These are phyloP conservation scores for Todus mexicanus DNA, from an alignment of 2,797 vertebrate species.

Conservation along the genomic window DNA sequence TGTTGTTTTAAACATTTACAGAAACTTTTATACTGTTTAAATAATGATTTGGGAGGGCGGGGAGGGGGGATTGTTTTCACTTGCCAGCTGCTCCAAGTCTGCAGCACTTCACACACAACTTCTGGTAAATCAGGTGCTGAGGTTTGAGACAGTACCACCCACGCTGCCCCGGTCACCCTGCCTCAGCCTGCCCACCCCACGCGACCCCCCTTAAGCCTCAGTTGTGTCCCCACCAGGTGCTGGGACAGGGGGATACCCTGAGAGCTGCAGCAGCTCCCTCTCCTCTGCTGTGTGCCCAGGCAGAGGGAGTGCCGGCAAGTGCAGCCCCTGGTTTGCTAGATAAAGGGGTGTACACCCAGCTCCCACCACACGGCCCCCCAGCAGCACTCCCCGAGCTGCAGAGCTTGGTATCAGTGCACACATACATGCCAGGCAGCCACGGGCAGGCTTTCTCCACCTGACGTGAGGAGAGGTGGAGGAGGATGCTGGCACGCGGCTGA, in stretches of 20 bases:
- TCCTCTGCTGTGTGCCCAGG: background rate
- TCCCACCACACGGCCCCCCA: background rate
- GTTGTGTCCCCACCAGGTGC: background rate
- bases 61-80: background rate
- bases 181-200: background rate
- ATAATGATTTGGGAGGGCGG: background rate
- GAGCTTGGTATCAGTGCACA: background rate
- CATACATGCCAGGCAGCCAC: rapidly evolving
- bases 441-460: background rate
- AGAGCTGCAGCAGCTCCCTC: background rate
- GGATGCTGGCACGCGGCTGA: background rate
- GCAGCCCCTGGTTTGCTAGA: background rate
- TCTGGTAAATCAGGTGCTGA: background rate
- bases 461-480: background rate
- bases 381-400: background rate
- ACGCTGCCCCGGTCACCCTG: background rate
- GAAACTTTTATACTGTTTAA: constrained; percentile 55
- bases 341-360: background rate
- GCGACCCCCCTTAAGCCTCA: background rate
- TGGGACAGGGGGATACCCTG: background rate
- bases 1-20: constrained; percentile 59
- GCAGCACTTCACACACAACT: background rate
- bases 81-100: constrained; percentile 35
- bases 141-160: background rate
- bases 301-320: rapidly evolving